These are phyloP conservation scores for Synergus japonicus DNA, from an alignment of 2,888 invertebrate genomes.

Conservation along the genomic window DNA sequence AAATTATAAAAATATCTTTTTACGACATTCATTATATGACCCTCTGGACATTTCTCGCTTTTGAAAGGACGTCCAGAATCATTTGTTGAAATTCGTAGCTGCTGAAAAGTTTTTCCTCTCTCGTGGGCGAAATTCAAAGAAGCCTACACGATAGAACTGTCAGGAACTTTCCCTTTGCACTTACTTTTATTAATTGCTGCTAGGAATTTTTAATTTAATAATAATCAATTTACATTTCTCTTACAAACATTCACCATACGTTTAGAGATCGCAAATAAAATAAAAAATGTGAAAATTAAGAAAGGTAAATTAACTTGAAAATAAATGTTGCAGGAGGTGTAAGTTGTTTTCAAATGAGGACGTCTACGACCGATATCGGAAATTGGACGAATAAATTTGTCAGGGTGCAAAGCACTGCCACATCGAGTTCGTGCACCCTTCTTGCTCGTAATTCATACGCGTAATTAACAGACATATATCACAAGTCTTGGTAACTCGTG, in stretches of 20 bases:
- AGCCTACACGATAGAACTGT: background rate
- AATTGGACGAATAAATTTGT: constrained; percentile 54
- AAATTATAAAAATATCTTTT: constrained; percentile 4
- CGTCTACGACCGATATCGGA: constrained; percentile 45
- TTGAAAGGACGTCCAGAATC: background rate
- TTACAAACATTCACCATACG: background rate
- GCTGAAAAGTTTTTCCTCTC: background rate
- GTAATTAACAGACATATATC: constrained; percentile 59
- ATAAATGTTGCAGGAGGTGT: background rate
- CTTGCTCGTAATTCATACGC: constrained; percentile 56
- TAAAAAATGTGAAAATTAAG: background rate
- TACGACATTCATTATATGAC: background rate
- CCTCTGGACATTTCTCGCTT: background rate
- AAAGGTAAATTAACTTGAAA: background rate
- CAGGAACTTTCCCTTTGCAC: background rate
- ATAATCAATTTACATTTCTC: background rate
- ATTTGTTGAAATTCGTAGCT: background rate
- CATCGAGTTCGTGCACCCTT: constrained; percentile 39
- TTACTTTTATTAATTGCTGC: background rate
- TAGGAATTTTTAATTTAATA: background rate
- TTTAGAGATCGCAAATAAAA: background rate
- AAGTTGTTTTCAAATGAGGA: constrained; percentile 4
- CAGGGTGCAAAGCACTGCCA: constrained; percentile 46
- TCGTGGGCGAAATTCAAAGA: background rate
- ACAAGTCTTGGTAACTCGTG: constrained; percentile 47